A percentile compares a stretch with the other conserved stretches of the same genome.
phyloP scores from a whole-genome alignment of 2,113 vertebrate genomes.

The Apteryx mantelli region DNA sequence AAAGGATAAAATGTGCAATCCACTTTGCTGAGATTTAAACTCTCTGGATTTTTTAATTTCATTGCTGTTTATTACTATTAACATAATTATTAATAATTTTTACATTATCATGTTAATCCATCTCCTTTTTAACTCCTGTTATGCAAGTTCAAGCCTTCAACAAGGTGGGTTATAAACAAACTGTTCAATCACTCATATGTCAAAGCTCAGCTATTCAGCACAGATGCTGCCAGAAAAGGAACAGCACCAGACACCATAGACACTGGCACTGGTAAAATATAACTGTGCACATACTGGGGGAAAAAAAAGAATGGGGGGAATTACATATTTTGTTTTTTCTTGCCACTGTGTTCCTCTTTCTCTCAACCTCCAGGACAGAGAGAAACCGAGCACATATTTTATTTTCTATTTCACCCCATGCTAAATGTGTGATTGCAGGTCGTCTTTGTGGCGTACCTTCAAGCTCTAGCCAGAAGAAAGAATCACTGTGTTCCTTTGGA shows the following conservation, averaged over 20 bases:
- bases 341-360: neutral
- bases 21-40: neutral
- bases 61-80: neutral
- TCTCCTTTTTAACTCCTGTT: neutral
- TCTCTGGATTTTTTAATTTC: neutral
- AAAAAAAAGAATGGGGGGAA: neutral
- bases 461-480: neutral
- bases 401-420: neutral
- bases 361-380: neutral
- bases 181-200: neutral
- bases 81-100: neutral
- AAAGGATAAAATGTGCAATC: neutral
- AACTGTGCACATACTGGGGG: neutral
- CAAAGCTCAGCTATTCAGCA: neutral
- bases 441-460: neutral
- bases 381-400: neutral
- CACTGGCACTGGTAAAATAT: neutral
- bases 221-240: constrained; percentile 2
- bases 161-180: neutral
- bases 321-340: neutral
- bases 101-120: neutral
- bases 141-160: neutral
- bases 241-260: neutral
- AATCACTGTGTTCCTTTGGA: neutral
- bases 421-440: neutral